Evolutionary conservation across 2,888 invertebrate species (phyloP).

Genomic region (Ophioninae sp.): DNA sequence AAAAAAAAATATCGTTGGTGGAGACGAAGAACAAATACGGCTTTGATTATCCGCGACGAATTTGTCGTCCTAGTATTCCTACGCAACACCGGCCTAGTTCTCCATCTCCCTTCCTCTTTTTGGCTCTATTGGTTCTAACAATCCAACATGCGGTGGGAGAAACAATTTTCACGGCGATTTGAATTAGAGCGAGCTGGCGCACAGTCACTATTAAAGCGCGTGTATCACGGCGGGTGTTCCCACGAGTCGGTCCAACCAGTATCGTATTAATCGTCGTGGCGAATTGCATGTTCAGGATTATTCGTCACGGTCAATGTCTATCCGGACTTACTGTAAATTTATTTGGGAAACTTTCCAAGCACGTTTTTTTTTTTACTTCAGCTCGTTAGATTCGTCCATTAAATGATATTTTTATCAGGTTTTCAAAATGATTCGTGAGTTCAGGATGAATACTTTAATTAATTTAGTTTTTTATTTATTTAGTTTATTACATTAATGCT

Average conservation of each 20-base stretch:
- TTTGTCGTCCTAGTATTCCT: conserved; percentile 58
- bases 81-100: conserved; percentile 14
- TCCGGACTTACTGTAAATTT: conserved; percentile 72
- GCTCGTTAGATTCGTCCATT: not conserved
- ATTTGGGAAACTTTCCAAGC: conserved; percentile 74
- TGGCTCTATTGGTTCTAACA: conserved; percentile 8
- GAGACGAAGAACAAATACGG: conserved; percentile 60
- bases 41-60: conserved; percentile 75
- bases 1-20: conserved; percentile 47
- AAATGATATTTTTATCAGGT: not conserved
- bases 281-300: conserved; percentile 76
- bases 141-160: conserved; percentile 60
- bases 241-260: conserved; percentile 72
- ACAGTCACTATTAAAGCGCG: conserved; percentile 50
- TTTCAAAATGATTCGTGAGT: not conserved
- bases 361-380: not conserved
- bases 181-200: conserved; percentile 74
- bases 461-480: not conserved
- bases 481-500: no score
- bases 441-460: not conserved
- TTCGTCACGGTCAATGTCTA: conserved; percentile 71
- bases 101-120: conserved; percentile 13
- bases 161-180: conserved; percentile 80
- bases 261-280: conserved; percentile 71
- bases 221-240: conserved; percentile 69